These are phyloP conservation scores for Chloropsis hardwickii DNA, from an alignment of 2,113 vertebrate species.

Conservation along the genomic window DNA sequence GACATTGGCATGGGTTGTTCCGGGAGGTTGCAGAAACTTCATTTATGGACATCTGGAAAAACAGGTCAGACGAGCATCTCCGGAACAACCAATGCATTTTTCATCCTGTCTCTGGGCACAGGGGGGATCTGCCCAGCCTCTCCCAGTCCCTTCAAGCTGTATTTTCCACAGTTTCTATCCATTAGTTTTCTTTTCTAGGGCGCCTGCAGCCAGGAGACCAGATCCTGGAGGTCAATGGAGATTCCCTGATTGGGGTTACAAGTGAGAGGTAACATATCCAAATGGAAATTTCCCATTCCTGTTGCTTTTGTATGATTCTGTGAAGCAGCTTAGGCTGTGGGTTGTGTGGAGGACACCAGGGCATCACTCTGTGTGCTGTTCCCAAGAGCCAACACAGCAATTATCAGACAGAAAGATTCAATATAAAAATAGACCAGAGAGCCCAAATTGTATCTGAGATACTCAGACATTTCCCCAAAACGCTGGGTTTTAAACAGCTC, in stretches of 20 bases:
- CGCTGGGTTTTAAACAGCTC: neutral
- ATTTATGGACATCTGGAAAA: neutral
- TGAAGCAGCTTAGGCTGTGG: neutral
- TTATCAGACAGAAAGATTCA: neutral
- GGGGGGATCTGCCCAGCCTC: neutral
- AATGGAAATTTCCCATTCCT: neutral
- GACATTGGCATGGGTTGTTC: fast-evolving
- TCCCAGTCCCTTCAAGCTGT: slow-evolving; percentile 42
- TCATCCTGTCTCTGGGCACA: slow-evolving; percentile 9
- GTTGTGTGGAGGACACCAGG: neutral
- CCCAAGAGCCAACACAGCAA: neutral
- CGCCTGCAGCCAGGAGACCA: slow-evolving; percentile 88
- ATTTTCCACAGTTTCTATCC: slow-evolving; percentile 28
- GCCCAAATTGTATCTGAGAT: neutral
- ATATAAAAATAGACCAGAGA: neutral
- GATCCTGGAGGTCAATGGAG: slow-evolving; percentile 91
- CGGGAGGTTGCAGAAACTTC: neutral
- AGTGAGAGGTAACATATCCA: slow-evolving; percentile 81
- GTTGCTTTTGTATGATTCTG: neutral
- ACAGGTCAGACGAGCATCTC: neutral
- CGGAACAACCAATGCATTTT: neutral
- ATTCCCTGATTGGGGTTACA: slow-evolving; percentile 84
- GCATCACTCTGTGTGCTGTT: neutral
- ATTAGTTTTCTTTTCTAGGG: slow-evolving; percentile 66
- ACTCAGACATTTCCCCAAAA: neutral